Conservation (phyloP, 2,113 vertebrate genomes). For the Pseudorhombus dupliciocellatus region DNA sequence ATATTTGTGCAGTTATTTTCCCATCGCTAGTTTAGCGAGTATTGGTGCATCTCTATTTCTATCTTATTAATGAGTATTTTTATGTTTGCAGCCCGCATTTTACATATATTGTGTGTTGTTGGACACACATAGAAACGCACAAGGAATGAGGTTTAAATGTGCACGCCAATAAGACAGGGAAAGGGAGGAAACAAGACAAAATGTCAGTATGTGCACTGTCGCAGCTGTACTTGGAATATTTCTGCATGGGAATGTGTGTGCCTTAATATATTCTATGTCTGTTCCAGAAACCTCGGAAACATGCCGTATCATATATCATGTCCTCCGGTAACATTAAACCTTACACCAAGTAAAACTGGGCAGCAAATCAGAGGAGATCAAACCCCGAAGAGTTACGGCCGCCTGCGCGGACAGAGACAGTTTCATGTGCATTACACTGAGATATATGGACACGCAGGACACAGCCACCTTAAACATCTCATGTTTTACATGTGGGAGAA, state of each 20-base stretch:
- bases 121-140: not conserved
- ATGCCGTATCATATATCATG: constrained; percentile 62
- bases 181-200: constrained; percentile 41
- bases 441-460: constrained; percentile 55
- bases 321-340: constrained; percentile 68
- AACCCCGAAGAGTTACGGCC: constrained; percentile 52
- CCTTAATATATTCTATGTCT: constrained; percentile 52
- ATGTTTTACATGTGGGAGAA: constrained; percentile 57
- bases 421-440: constrained; percentile 64
- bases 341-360: constrained; percentile 57
- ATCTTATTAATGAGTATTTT: not conserved
- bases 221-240: constrained; percentile 51
- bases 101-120: not conserved
- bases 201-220: constrained; percentile 29
- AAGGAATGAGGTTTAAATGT: not conserved
- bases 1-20: not conserved
- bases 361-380: constrained; percentile 70
- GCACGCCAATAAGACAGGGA: constrained; percentile 10
- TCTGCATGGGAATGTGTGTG: constrained; percentile 36
- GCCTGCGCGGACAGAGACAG: constrained; percentile 38
- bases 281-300: constrained; percentile 56
- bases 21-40: not conserved
- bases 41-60: not conserved
- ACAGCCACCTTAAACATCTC: constrained; percentile 51
- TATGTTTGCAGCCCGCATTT: not conserved